A percentile compares a stretch with the other conserved stretches of the same genome.
These are phyloP conservation scores for Drosophila micromelanica DNA, from an alignment of 1,140 invertebrate genomes.

Conservation along the genomic window DNA sequence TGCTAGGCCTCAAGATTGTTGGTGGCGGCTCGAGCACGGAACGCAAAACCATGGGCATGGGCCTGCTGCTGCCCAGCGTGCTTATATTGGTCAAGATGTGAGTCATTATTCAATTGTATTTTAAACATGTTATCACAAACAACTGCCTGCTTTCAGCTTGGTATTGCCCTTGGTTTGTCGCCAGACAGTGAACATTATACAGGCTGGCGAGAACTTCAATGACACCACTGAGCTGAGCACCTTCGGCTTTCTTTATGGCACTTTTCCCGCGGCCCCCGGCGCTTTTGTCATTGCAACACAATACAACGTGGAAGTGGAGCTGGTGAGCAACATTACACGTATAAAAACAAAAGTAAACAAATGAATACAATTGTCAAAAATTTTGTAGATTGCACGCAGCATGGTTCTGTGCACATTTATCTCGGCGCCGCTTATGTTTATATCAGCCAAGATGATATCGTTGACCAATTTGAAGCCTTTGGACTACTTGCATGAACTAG, in stretches of 20 bases:
- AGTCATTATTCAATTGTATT: conserved; percentile 9
- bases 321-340: conserved; percentile 86
- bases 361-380: conserved; percentile 22
- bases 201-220: conserved; percentile 88
- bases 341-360: not conserved
- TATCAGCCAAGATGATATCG: conserved; percentile 96
- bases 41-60: conserved; percentile 55
- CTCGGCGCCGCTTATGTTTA: conserved; percentile 96
- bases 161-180: conserved; percentile 94
- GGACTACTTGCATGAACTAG: conserved; percentile 91
- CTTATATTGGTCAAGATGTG: conserved; percentile 95
- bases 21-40: conserved; percentile 91
- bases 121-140: conserved; percentile 1
- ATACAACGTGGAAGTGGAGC: conserved; percentile 93
- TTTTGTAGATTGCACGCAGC: conserved; percentile 91
- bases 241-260: conserved; percentile 98
- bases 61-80: conserved; percentile 90
- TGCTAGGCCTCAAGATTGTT: conserved; percentile 96
- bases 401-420: conserved; percentile 97
- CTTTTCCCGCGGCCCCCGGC: conserved; percentile 96
- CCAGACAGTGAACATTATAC: conserved; percentile 91
- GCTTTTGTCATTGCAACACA: conserved; percentile 97
- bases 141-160: conserved; percentile 86
- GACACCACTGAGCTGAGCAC: conserved; percentile 93
- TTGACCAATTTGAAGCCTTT: conserved; percentile 88